Percentiles rank a stretch among this genome's conserved stretches.
Conservation (phyloP, 2,888 invertebrate genomes). For the Drosophila tanythrix region DNA sequence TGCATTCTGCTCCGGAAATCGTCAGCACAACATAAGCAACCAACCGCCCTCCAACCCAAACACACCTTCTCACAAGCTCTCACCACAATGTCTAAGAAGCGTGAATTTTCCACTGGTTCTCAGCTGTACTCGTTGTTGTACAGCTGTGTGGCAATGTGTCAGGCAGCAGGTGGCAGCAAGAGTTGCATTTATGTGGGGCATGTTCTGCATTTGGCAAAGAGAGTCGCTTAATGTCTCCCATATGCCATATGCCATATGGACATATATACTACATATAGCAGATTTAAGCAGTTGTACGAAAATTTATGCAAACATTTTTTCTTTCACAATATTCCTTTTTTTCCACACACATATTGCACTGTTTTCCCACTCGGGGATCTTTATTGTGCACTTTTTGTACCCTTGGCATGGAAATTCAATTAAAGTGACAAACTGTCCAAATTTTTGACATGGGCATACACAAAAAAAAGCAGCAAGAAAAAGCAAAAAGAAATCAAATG, state of each 20-base stretch:
- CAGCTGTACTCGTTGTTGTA: constrained; percentile 27
- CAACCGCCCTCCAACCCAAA: constrained; percentile 2
- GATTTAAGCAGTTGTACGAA: constrained; percentile 69
- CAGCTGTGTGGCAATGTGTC: constrained; percentile 56
- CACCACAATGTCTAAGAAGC: constrained; percentile 61
- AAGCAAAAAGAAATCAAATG: constrained; percentile 51
- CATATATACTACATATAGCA: constrained; percentile 30
- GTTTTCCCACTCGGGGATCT: constrained; percentile 30
- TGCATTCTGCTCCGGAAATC: constrained; percentile 58
- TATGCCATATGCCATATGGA: constrained; percentile 22
- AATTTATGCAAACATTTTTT: constrained; percentile 66
- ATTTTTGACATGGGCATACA: constrained; percentile 74
- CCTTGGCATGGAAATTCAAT: constrained; percentile 77
- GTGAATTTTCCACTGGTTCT: constrained; percentile 64
- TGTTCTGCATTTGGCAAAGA: constrained; percentile 68
- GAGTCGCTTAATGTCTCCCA: constrained; percentile 24
- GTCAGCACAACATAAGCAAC: constrained; percentile 52
- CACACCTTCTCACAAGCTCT: background rate
- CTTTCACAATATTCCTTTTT: constrained; percentile 17
- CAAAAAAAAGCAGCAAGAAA: constrained; percentile 3
- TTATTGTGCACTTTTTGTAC: constrained; percentile 51
- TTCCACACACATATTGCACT: constrained; percentile 47
- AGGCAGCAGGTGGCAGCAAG: constrained; percentile 43
- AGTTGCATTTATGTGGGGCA: constrained; percentile 53
- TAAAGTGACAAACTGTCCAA: constrained; percentile 81